Evolutionary conservation across 1,140 invertebrate species (phyloP).

Genomic region (Atta cephalotes): DNA sequence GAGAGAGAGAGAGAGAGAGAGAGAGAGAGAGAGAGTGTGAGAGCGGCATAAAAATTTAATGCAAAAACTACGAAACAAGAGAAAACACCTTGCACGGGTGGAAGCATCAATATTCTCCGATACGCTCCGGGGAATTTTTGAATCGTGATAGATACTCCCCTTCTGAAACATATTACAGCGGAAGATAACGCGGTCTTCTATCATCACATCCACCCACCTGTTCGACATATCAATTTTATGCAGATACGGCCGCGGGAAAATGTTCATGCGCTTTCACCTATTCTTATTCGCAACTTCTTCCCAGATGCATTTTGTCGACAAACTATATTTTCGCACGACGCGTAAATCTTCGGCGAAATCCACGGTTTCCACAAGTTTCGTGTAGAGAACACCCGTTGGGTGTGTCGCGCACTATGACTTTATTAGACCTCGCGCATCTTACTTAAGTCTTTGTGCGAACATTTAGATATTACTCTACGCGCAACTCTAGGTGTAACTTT

Average conservation of each 20-base stretch:
- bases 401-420: background rate
- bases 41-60: constrained; percentile 9
- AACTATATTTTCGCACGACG: constrained; percentile 2
- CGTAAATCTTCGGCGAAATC: constrained; percentile 37
- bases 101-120: constrained; percentile 37
- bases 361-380: background rate
- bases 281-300: constrained; percentile 32
- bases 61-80: constrained; percentile 1
- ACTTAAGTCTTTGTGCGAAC: constrained; percentile 11
- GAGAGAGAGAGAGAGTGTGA: too few species aligned
- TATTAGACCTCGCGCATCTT: constrained; percentile 17
- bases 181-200: constrained; percentile 54
- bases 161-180: constrained; percentile 48
- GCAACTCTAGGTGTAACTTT: background rate
- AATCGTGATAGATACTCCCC: constrained; percentile 48
- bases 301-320: background rate
- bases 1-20: too few species aligned
- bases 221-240: constrained; percentile 60
- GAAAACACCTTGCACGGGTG: constrained; percentile 17
- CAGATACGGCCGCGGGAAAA: constrained; percentile 35
- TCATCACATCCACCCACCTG: constrained; percentile 58
- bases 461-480: background rate
- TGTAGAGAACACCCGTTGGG: background rate
- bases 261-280: constrained; percentile 24
- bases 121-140: constrained; percentile 43